phyloP scores from a whole-genome alignment of 1,140 invertebrate genomes.

The Gryon sp. region DNA sequence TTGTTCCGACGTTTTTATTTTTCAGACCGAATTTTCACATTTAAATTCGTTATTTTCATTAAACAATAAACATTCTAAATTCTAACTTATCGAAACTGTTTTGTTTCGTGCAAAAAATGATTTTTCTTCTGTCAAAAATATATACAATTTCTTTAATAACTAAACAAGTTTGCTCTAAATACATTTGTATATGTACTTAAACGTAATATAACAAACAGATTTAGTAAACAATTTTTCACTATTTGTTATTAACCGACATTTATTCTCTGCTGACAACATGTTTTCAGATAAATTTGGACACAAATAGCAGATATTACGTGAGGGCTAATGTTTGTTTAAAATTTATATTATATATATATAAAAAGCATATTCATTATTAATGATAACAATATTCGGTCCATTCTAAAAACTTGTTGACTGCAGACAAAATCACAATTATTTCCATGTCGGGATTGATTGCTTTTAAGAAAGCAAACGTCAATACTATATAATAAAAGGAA shows the following conservation, averaged over 20 bases:
- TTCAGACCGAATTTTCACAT: too few relatives aligned
- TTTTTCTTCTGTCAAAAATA: conserved; percentile 23
- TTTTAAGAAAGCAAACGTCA: conserved; percentile 32
- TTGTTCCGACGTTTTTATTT: too few relatives aligned
- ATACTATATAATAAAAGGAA: conserved; percentile 34
- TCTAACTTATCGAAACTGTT: conserved; percentile 9
- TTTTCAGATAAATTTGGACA: background rate
- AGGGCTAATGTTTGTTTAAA: too few relatives aligned
- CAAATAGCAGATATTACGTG: too few relatives aligned
- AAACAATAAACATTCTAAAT: conserved; percentile 38
- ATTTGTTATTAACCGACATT: conserved; percentile 7
- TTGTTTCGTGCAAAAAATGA: conserved; percentile 7
- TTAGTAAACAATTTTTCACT: conserved; percentile 1
- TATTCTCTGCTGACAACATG: background rate
- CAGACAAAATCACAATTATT: conserved; percentile 12
- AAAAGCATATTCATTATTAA: too few relatives aligned
- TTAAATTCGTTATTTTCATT: conserved; percentile 35
- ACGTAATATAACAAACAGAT: conserved; percentile 26
- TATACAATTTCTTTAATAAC: conserved; percentile 30
- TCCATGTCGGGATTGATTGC: background rate
- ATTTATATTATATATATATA: too few relatives aligned
- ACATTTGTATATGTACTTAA: conserved; percentile 4
- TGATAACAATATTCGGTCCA: background rate
- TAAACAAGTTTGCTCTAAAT: conserved; percentile 34
- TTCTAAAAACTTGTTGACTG: background rate